Conservation (phyloP, 2,113 vertebrate genomes). For the Eonycteris spelaea region DNA sequence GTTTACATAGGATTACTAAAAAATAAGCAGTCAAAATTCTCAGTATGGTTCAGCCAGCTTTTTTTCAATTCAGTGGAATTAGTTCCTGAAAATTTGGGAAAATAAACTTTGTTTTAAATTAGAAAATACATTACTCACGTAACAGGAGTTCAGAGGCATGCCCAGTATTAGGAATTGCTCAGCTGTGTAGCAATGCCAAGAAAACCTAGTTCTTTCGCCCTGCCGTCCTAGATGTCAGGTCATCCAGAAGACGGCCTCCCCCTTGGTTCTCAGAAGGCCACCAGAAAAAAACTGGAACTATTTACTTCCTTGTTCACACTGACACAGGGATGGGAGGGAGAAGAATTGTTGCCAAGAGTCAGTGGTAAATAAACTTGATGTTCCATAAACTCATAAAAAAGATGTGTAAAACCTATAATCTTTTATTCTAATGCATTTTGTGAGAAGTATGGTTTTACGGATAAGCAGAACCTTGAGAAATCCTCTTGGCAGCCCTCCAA, state of each 20-base stretch:
- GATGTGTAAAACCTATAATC: neutral
- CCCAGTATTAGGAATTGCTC: neutral
- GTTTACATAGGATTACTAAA: neutral
- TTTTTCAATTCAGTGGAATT: neutral
- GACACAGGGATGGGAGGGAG: no score
- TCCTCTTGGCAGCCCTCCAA: neutral
- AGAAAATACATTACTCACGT: neutral
- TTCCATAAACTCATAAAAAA: neutral
- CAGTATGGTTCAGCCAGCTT: neutral
- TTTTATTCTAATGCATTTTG: neutral
- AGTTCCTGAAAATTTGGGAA: neutral
- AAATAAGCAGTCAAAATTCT: neutral
- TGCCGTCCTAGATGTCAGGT: fast-evolving
- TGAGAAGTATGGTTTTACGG: neutral
- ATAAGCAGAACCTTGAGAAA: neutral
- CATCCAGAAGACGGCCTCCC: neutral
- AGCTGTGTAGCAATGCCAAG: neutral
- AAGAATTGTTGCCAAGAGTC: neutral
- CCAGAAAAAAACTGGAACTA: neutral
- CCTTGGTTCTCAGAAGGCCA: neutral
- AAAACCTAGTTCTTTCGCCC: neutral
- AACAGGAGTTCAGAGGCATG: neutral
- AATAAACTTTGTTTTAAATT: neutral
- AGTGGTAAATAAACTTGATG: neutral
- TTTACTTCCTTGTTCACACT: neutral